Evolutionary conservation across 2,888 invertebrate genomes (phyloP).

Genomic region (Hololepta plana): DNA sequence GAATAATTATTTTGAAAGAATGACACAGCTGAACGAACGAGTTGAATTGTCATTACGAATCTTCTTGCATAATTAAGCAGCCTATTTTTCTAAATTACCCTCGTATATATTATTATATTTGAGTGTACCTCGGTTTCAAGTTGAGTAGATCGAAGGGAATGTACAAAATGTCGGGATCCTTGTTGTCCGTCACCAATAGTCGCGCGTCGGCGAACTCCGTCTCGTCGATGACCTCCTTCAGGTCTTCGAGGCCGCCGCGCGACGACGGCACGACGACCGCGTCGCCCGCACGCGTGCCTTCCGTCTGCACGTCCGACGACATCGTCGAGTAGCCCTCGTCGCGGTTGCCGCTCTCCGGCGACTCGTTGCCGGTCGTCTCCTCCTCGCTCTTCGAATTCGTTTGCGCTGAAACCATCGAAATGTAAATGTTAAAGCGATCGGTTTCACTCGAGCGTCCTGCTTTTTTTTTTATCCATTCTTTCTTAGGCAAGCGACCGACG

Average conservation of each 20-base stretch:
- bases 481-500: too few species aligned
- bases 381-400: conserved; percentile 33
- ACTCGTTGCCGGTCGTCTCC: conserved; percentile 48
- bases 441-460: too few species aligned
- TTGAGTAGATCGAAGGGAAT: conserved; percentile 42
- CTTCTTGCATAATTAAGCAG: too few species aligned
- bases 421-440: too few species aligned
- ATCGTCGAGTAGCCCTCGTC: conserved; percentile 74
- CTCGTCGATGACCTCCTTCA: conserved; percentile 57
- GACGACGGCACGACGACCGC: too few species aligned
- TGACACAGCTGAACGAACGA: too few species aligned
- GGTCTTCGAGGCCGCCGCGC: conserved; percentile 39
- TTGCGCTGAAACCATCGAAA: conserved; percentile 26
- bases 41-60: too few species aligned
- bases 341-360: conserved; percentile 57
- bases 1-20: too few species aligned
- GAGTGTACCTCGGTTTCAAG: conserved; percentile 24
- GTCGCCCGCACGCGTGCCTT: conserved; percentile 29
- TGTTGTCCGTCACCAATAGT: conserved; percentile 37
- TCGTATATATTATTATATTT: neutral
- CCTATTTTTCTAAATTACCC: neutral
- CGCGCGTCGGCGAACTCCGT: conserved; percentile 39
- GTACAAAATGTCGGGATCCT: conserved; percentile 47
- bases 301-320: conserved; percentile 66
- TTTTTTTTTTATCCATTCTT: too few species aligned